A percentile compares a stretch with the other conserved stretches of the same genome.
Conservation (phyloP, 2,888 invertebrate genomes). For the Helicoverpa assulta region DNA sequence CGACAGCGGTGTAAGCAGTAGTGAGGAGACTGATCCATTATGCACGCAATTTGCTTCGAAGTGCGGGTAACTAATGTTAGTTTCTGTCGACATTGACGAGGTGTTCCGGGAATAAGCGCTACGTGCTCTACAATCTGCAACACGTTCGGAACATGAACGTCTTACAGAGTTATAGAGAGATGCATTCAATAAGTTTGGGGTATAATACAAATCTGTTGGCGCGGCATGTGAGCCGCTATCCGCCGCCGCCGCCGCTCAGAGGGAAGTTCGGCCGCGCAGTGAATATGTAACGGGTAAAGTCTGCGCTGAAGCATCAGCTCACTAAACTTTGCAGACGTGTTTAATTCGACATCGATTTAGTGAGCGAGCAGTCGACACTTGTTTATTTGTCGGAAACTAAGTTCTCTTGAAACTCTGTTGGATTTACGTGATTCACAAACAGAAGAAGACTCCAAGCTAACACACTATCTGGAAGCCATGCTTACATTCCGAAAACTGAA, state of each 20-base stretch:
- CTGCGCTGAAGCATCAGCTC: slow-evolving; percentile 11
- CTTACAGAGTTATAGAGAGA: background rate
- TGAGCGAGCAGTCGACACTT: slow-evolving; percentile 10
- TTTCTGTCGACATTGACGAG: slow-evolving; percentile 29
- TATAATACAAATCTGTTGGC: slow-evolving; percentile 15
- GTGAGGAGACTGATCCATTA: slow-evolving; percentile 27
- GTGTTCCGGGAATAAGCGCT: slow-evolving; percentile 6
- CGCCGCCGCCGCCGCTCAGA: background rate
- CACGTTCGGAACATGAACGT: background rate
- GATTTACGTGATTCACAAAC: background rate
- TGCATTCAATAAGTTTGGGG: slow-evolving; percentile 1
- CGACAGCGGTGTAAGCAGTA: background rate
- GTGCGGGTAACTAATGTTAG: slow-evolving; percentile 18
- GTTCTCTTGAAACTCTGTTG: slow-evolving; percentile 10
- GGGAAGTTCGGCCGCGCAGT: slow-evolving; percentile 13
- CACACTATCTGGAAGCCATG: background rate
- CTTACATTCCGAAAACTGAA: background rate
- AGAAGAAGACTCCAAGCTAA: background rate
- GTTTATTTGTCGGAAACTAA: slow-evolving; percentile 14
- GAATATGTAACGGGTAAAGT: slow-evolving; percentile 35
- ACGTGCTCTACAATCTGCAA: background rate
- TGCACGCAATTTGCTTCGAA: slow-evolving; percentile 39
- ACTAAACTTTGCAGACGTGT: slow-evolving; percentile 28
- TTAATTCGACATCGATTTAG: slow-evolving; percentile 29
- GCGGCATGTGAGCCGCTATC: slow-evolving; percentile 5